These are phyloP conservation scores for Sinosuthora webbiana DNA, from an alignment of 2,113 vertebrate species.

Conservation along the genomic window DNA sequence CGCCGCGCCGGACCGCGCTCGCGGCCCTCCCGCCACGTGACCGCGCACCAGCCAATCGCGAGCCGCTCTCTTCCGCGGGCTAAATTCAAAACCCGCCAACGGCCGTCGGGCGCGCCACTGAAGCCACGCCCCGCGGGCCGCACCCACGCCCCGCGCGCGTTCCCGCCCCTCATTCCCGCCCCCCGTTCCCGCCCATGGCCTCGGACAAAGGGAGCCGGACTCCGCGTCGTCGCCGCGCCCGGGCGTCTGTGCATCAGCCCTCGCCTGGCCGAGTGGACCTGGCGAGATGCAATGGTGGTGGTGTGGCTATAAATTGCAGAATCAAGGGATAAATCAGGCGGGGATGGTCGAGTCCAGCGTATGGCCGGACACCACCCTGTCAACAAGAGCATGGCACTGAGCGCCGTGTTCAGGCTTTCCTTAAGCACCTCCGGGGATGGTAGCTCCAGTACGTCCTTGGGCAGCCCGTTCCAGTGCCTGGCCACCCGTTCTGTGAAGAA, in stretches of 20 bases:
- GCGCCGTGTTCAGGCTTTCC: not conserved
- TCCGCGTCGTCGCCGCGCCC: rapidly evolving
- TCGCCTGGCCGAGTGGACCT: rapidly evolving
- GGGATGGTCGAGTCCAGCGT: not conserved
- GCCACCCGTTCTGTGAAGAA: not conserved
- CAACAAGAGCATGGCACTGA: not conserved
- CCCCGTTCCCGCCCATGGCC: not conserved
- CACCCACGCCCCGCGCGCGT: not conserved
- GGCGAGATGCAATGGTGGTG: rapidly evolving
- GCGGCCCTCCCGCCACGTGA: not conserved
- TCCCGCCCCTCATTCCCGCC: not conserved
- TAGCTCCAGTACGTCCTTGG: not conserved
- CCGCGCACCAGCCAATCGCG: not conserved
- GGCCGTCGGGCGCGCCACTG: not conserved
- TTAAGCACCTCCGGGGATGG: not conserved
- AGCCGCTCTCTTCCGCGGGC: not conserved
- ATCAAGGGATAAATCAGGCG: not conserved
- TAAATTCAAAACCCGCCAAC: not conserved
- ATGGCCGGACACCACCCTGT: too few species aligned
- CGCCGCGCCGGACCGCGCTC: not conserved
- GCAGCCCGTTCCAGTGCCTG: not conserved
- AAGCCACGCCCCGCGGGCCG: not conserved
- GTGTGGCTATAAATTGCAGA: not conserved
- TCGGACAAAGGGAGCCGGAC: not conserved
- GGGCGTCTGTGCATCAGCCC: rapidly evolving